These are phyloP conservation scores for Tipula lateralis DNA, from an alignment of 2,888 invertebrate species.

Conservation along the genomic window DNA sequence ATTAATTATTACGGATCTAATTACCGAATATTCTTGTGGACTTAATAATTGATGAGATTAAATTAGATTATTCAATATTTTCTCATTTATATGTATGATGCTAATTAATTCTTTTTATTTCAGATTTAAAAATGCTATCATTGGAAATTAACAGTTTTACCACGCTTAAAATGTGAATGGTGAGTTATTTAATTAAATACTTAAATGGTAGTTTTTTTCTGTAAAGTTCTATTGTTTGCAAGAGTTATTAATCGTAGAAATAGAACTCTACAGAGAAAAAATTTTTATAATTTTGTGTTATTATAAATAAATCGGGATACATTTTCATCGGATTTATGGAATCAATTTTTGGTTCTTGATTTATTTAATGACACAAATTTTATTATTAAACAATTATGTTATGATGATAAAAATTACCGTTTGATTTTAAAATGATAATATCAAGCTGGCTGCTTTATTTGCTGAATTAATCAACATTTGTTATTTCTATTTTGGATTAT, in stretches of 20 bases:
- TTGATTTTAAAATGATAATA: constrained; percentile 35
- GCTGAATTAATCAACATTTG: background rate
- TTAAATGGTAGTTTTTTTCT: background rate
- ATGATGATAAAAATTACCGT: constrained; percentile 31
- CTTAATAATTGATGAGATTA: constrained; percentile 32
- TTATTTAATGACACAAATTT: background rate
- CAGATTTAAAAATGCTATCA: background rate
- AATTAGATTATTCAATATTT: constrained; percentile 31
- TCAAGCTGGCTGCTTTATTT: constrained; percentile 37
- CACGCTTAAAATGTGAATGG: background rate
- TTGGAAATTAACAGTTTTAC: background rate
- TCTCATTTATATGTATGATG: background rate
- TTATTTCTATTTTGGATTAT: background rate
- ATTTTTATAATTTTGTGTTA: no score
- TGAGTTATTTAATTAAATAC: background rate
- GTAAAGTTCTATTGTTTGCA: no score
- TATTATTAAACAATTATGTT: background rate
- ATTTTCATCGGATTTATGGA: no score
- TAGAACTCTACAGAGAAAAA: no score
- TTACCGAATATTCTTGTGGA: constrained; percentile 36
- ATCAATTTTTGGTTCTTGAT: background rate
- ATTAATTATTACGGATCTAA: constrained; percentile 38
- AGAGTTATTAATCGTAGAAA: no score
- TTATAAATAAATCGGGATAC: no score
- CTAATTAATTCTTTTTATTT: background rate